phyloP scores from a whole-genome alignment of 2,113 vertebrate species.

The Spermophilus dauricus region DNA sequence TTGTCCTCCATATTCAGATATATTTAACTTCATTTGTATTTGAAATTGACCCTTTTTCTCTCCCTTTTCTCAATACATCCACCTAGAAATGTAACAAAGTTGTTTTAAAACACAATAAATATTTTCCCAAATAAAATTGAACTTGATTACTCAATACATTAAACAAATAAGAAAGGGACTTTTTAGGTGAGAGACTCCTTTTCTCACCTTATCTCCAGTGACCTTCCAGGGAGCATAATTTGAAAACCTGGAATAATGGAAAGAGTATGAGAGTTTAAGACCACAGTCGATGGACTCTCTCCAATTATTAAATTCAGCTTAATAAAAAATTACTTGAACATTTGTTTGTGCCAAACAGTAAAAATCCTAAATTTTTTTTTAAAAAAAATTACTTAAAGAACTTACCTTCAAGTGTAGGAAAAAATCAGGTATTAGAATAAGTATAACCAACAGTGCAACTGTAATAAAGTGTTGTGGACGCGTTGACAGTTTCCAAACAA shows the following conservation, averaged over 20 bases:
- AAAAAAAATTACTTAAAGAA: neutral
- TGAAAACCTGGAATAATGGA: neutral
- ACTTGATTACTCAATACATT: neutral
- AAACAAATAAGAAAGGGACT: neutral
- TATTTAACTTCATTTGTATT: neutral
- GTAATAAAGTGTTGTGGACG: neutral
- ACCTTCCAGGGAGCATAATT: neutral
- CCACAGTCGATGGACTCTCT: neutral
- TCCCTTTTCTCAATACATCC: neutral
- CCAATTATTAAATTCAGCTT: neutral
- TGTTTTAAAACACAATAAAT: neutral
- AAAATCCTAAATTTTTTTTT: neutral
- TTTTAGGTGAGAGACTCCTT: neutral
- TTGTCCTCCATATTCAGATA: neutral
- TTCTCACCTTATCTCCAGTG: neutral
- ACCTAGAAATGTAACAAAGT: neutral
- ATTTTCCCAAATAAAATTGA: conserved; percentile 19
- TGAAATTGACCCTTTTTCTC: neutral
- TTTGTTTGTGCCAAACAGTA: neutral
- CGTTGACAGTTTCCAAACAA: neutral
- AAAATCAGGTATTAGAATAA: neutral
- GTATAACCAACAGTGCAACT: neutral
- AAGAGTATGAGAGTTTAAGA: neutral
- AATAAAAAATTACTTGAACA: neutral
- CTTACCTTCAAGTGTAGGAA: neutral